A percentile compares a stretch with the other conserved stretches of the same genome.
phyloP scores from a whole-genome alignment of 23 tunicate genomes.

The Phallusia fumigata region DNA sequence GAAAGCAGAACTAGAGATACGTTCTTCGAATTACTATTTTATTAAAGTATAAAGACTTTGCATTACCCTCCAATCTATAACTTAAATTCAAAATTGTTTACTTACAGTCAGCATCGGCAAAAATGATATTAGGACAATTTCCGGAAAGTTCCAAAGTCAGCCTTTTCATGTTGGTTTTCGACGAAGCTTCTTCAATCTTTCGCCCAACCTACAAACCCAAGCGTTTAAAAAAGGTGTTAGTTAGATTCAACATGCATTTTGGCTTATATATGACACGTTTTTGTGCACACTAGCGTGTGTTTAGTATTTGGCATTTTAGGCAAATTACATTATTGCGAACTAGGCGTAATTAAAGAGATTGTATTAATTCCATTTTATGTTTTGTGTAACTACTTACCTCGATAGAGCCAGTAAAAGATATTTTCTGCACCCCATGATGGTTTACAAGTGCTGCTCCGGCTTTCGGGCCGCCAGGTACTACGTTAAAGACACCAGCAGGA shows the following conservation, averaged over 20 bases:
- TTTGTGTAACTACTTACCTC: constrained; percentile 33
- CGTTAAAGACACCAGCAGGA: constrained; percentile 87
- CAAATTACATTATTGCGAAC: no score
- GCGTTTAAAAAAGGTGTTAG: not conserved
- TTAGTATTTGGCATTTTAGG: no score
- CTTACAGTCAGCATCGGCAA: constrained; percentile 83
- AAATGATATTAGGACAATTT: constrained; percentile 81
- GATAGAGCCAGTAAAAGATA: constrained; percentile 89
- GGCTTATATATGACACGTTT: no score
- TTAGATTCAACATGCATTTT: no score
- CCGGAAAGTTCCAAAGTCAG: constrained; percentile 86
- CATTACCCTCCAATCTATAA: no score
- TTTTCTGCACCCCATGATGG: constrained; percentile 66
- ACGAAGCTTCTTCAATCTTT: constrained; percentile 77
- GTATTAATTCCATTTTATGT: no score
- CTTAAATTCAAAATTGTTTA: no score
- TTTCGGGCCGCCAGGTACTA: constrained; percentile 74
- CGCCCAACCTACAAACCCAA: constrained; percentile 58
- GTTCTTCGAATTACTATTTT: no score
- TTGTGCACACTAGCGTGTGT: no score
- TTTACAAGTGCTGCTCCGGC: constrained; percentile 67
- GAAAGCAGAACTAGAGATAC: no score
- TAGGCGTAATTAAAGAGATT: not conserved
- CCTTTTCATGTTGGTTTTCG: constrained; percentile 70
- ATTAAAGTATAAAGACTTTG: no score